These are phyloP conservation scores for Sinopyrophorus schimmeli DNA, from an alignment of 2,888 invertebrate genomes.

Conservation along the genomic window DNA sequence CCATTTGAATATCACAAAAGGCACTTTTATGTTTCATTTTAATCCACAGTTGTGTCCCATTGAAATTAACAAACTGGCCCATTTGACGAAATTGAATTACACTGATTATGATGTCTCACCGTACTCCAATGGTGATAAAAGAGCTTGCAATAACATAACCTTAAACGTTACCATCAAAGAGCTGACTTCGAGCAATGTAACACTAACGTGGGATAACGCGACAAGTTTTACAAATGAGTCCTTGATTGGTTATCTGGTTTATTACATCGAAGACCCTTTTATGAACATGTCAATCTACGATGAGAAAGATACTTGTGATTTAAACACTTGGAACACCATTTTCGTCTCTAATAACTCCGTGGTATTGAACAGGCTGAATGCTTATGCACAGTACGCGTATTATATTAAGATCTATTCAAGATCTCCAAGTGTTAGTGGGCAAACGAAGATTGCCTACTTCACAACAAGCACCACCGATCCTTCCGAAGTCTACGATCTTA, in stretches of 20 bases:
- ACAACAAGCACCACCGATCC: conserved; percentile 65
- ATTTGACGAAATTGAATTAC: conserved; percentile 55
- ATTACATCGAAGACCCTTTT: conserved; percentile 61
- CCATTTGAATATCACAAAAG: conserved; percentile 62
- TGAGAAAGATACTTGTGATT: conserved; percentile 44
- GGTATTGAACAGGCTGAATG: conserved; percentile 59
- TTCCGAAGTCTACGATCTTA: conserved; percentile 46
- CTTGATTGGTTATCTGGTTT: conserved; percentile 65
- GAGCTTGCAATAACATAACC: conserved; percentile 62
- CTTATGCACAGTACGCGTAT: conserved; percentile 72
- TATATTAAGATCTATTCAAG: conserved; percentile 63
- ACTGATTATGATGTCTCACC: conserved; percentile 61
- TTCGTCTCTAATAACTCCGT: conserved; percentile 39
- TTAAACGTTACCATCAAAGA: conserved; percentile 54
- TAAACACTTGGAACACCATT: conserved; percentile 44
- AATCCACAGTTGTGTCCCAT: conserved; percentile 81
- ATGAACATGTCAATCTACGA: conserved; percentile 59
- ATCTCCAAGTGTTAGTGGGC: conserved; percentile 58
- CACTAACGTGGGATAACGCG: conserved; percentile 53
- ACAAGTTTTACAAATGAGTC: conserved; percentile 28
- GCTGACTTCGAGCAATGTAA: conserved; percentile 49
- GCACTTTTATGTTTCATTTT: conserved; percentile 72
- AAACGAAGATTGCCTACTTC: conserved; percentile 67
- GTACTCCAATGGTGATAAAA: conserved; percentile 71
- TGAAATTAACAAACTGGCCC: conserved; percentile 64